Percentiles rank a stretch among this genome's conserved stretches.
Evolutionary conservation across 2,797 vertebrate genomes (phyloP).

Genomic region (Ateles fusciceps): DNA sequence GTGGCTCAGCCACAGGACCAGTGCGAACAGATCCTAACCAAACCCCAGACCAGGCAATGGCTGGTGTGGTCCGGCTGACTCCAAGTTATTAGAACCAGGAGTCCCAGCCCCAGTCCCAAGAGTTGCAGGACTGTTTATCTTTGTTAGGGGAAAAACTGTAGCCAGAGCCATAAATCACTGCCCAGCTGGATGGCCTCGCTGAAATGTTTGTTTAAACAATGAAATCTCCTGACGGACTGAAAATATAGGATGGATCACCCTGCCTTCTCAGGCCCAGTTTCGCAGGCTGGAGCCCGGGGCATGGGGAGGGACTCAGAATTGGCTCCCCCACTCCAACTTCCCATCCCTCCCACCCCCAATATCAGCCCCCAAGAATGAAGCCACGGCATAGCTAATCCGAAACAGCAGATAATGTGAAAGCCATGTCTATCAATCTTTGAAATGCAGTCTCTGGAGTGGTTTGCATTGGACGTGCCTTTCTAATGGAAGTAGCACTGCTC

Average conservation of each 20-base stretch:
- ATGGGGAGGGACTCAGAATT: not conserved
- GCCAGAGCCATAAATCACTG: conserved; percentile 79
- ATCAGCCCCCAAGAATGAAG: conserved; percentile 72
- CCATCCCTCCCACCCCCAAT: conserved; percentile 35
- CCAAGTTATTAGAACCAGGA: conserved; percentile 78
- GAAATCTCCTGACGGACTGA: conserved; percentile 78
- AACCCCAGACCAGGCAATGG: conserved; percentile 74
- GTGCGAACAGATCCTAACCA: conserved; percentile 74
- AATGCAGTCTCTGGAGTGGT: conserved; percentile 68
- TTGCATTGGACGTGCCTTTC: conserved; percentile 68
- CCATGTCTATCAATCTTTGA: conserved; percentile 77
- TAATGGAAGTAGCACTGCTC: conserved; percentile 59
- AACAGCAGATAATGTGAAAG: conserved; percentile 77
- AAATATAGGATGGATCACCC: conserved; percentile 76
- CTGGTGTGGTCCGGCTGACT: conserved; percentile 65
- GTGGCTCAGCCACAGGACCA: conserved; percentile 72
- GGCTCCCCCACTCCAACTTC: not conserved
- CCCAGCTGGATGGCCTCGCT: conserved; percentile 77
- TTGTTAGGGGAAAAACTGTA: conserved; percentile 80
- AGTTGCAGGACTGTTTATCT: conserved; percentile 77
- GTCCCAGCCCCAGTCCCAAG: conserved; percentile 67
- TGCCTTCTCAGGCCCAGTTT: conserved; percentile 31
- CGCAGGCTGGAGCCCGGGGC: not conserved
- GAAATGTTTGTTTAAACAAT: conserved; percentile 81
- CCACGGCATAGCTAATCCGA: conserved; percentile 72